These are phyloP conservation scores for Caracal caracal DNA, from an alignment of 2,113 vertebrate species.

Conservation along the genomic window DNA sequence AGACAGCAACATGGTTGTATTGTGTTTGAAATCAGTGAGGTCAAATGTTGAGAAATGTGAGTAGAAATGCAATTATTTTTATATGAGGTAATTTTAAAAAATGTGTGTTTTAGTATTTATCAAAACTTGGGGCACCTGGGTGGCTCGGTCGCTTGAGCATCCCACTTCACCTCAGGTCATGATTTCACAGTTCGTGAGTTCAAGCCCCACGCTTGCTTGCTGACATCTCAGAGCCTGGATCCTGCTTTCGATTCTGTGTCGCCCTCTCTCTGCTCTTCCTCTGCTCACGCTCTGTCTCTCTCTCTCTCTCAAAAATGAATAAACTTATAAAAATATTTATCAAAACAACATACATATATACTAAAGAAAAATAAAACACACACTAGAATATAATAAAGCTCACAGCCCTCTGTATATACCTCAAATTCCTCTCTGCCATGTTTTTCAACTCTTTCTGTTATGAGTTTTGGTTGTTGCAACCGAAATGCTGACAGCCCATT, in stretches of 20 bases:
- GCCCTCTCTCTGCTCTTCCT: too few relatives aligned
- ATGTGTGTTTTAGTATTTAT: background rate
- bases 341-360: background rate
- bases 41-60: background rate
- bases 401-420: rapidly evolving
- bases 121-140: background rate
- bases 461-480: background rate
- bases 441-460: background rate
- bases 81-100: background rate
- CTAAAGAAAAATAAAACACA: background rate
- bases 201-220: too few relatives aligned
- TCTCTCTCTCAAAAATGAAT: too few relatives aligned
- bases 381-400: background rate
- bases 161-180: too few relatives aligned
- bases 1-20: background rate
- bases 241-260: too few relatives aligned
- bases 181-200: too few relatives aligned
- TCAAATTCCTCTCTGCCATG: background rate
- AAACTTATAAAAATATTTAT: background rate
- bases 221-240: too few relatives aligned
- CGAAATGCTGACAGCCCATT: background rate
- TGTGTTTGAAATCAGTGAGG: background rate
- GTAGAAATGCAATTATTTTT: background rate
- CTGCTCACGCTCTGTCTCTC: too few relatives aligned
- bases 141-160: too few relatives aligned